Base-by-base conservation (phyloP, 2,888 invertebrate species). In the Epistrophe grossulariae region DNA sequence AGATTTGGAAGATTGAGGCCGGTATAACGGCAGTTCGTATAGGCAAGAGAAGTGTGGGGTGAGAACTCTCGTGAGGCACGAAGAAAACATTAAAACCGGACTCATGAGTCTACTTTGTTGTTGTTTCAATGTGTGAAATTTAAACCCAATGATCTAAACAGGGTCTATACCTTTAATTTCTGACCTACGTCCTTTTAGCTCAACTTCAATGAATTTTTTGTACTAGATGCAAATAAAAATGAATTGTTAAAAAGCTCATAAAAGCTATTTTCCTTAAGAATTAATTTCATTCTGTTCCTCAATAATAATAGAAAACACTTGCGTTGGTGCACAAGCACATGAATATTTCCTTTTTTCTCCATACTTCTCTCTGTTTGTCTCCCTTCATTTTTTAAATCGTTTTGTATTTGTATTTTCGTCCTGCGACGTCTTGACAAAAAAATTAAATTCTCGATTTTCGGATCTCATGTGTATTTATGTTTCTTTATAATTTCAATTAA, bases 391-490 rank as follows among this genome's bases (percentile, higher is more conserved):
- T 52, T 17, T 48, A 31, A 80, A 77, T 77, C 45, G 45, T 55
- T 68, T 77, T 84, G 59, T 72, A 50, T 66, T 84, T 71, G 71
- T 71, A 80, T 80, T 84, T 76, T 80, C 68, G 76, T 80, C 76
- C 60, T 77, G 17, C 10, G 62, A 62, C 31, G 11, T 59, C 13
- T 80, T 59, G 55, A 60, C 9, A 17, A 68, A 68, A 62, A 62
- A 50, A 19, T n/a, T 28, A 35, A 17, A 55, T 17, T 40, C 50
- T 60, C 45, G 31, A 40, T 17, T 74, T 31, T 40, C 71, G 77
- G 31, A n/a, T 55, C 57, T 62, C 52, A 11, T 19, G 38, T 52
- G 35, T 35, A 8, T 9, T 62, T 70, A 55, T 72, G 28, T 66
- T 55, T 64, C 35, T 24, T 24, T 2, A 24, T 55, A 43, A 17